Evolutionary conservation across 1,140 invertebrate genomes (phyloP), one percentile per base, ranked within the genome.

Genomic region (Zaprionus inermis): DNA sequence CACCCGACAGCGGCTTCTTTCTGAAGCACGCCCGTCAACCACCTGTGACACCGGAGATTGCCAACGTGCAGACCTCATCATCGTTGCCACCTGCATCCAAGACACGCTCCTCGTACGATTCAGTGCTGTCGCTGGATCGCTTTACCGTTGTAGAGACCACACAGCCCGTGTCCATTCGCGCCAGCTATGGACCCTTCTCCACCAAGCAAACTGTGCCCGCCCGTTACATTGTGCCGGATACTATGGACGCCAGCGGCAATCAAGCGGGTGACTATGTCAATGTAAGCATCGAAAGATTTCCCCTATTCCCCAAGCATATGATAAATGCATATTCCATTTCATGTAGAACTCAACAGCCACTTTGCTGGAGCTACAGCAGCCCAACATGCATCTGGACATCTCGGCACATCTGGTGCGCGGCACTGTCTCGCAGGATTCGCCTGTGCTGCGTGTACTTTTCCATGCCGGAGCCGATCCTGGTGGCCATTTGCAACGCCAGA

Each of bases 181-280:
- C 97, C 9, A 97, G 96, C 6, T 98, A 98, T 81, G 97, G 97
- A 3, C 97, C 97, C 2, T 98, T 98, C 93, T 97, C 96, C 72
- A 98, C 97, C 30, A 98, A 98, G 84, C 97, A 98, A 92, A 98
- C 97, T 1, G 97, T 98, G 14, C 97, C 97, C n/a, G 96, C 97
- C 0, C 93, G 96, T n/a, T 97, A 97, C 81, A 95, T 97, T 65
- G 96, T 97, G 12, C 96, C 96, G 0, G 96, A 97, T 91, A 95
- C 96, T 0, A 92, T 96, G 71, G 95, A 95, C 68, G 88, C n/a
- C 1, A 49, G 18, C 10, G 11, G 92, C 12, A 73, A 93, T 72
- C 84, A 78, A n/a, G n/a, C n/a, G 44, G 77, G 78, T 20, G 90
- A 92, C 51, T 90, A 90, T 63, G 61, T 91, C 22, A 92, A 76